Conservation (phyloP, 2,113 vertebrate species). For the Nycticryphes semicollaris region DNA sequence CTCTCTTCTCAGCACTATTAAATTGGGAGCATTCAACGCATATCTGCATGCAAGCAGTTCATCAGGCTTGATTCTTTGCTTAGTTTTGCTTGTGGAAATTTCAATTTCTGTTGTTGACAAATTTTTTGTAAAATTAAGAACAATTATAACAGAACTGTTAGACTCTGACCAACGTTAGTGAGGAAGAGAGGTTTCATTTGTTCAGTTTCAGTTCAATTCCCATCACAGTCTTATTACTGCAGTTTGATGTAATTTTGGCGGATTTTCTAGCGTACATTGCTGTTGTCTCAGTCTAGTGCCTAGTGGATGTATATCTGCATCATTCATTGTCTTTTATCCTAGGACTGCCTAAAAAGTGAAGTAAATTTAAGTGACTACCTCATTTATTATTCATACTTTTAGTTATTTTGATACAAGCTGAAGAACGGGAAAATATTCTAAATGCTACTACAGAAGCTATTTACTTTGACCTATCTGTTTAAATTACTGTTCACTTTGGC, state of each 20-base stretch:
- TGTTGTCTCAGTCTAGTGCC: not conserved
- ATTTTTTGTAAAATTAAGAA: not conserved
- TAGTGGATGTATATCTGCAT: not conserved
- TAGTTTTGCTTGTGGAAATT: not conserved
- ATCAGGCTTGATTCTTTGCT: not conserved
- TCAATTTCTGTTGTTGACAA: not conserved
- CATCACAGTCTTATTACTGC: not conserved
- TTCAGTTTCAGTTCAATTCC: not conserved
- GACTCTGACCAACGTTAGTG: not conserved
- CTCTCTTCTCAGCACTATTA: not conserved
- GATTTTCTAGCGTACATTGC: not conserved
- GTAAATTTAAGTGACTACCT: not conserved
- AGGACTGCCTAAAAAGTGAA: not conserved
- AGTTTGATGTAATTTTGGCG: not conserved
- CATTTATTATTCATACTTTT: not conserved
- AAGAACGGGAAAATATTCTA: not conserved
- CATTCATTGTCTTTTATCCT: not conserved
- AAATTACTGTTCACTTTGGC: not conserved
- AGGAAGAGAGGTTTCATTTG: not conserved
- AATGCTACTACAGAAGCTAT: not conserved
- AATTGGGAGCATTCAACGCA: not conserved
- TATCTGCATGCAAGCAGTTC: not conserved
- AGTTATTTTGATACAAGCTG: not conserved
- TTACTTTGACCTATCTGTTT: not conserved
- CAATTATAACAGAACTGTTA: not conserved